phyloP scores from a whole-genome alignment of 2,888 invertebrate genomes.

The Tridacna crocea region DNA sequence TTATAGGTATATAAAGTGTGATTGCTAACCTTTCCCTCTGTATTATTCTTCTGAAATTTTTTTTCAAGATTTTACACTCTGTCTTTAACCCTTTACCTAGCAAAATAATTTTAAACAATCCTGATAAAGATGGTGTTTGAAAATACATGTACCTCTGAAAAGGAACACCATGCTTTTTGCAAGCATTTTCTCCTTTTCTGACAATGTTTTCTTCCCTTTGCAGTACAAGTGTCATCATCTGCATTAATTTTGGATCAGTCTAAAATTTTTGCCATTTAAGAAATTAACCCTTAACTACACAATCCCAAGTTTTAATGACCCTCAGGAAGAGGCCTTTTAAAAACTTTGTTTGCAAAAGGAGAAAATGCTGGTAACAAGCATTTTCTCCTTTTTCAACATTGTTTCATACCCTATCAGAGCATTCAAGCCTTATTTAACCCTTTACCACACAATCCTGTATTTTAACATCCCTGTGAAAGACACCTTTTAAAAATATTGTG shows the following conservation, averaged over 20 bases:
- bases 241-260: too few relatives aligned
- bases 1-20: slow-evolving; percentile 20
- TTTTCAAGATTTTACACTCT: not conserved
- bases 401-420: too few relatives aligned
- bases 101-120: not conserved
- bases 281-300: too few relatives aligned
- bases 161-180: not conserved
- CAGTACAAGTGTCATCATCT: too few relatives aligned
- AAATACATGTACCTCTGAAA: not conserved
- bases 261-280: too few relatives aligned
- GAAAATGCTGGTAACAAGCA: too few relatives aligned
- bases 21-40: not conserved
- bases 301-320: too few relatives aligned
- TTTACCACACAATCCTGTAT: not conserved
- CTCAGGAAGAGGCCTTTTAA: too few relatives aligned
- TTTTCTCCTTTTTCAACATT: too few relatives aligned
- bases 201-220: not conserved
- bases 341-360: too few relatives aligned
- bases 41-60: not conserved
- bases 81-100: not conserved
- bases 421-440: not conserved
- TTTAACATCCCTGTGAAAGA: not conserved
- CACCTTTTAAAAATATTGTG: not conserved
- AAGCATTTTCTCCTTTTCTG: not conserved
- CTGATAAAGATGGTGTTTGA: not conserved